A percentile compares a stretch with the other conserved stretches of the same genome.
Evolutionary conservation across 2,797 vertebrate genomes (phyloP).

Genomic region (Aratinga solstitialis): DNA sequence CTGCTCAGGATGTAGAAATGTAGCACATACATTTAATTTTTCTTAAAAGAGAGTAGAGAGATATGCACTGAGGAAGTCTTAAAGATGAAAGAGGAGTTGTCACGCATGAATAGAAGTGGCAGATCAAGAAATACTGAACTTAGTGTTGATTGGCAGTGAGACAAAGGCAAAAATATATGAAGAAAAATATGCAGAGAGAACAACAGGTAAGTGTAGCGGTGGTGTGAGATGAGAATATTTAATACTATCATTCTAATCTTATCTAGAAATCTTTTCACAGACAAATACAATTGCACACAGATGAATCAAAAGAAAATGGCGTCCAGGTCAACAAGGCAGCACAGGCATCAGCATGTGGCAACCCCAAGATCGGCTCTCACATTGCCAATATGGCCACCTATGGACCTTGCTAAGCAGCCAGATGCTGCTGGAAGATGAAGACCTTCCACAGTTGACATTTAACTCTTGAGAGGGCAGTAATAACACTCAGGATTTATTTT

Average conservation of each 20-base stretch:
- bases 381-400: background rate
- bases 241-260: background rate
- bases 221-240: background rate
- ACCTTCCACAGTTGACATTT: background rate
- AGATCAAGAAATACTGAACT: background rate
- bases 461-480: background rate
- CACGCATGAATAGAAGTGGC: background rate
- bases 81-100: background rate
- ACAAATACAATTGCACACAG: constrained; percentile 24
- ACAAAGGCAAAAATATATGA: background rate
- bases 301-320: background rate
- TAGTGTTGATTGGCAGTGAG: background rate
- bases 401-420: constrained; percentile 26
- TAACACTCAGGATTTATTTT: background rate
- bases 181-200: background rate
- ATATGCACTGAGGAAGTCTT: background rate
- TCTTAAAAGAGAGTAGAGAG: background rate
- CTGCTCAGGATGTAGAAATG: background rate
- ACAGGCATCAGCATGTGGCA: background rate
- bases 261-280: background rate
- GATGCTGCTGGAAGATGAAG: background rate
- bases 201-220: background rate
- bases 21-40: background rate
- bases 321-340: background rate
- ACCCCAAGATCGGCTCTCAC: background rate